phyloP scores from a whole-genome alignment of 2,113 vertebrate genomes.

The Aleadryas rufinucha region DNA sequence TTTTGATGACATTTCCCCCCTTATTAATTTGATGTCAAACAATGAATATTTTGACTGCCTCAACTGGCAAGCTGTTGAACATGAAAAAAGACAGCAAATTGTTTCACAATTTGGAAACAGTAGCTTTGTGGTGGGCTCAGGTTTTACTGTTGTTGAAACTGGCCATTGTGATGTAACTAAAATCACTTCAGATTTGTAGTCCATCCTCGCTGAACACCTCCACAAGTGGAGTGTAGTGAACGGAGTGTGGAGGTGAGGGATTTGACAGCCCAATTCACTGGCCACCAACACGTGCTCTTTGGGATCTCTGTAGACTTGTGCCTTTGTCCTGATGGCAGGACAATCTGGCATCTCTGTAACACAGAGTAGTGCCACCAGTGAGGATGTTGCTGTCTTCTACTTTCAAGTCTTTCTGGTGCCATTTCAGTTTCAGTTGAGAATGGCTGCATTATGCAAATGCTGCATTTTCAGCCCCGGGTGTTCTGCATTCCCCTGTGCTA shows the following conservation, averaged over 20 bases:
- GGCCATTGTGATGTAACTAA: neutral
- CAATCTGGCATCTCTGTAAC: neutral
- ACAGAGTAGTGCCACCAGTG: neutral
- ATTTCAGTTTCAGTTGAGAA: neutral
- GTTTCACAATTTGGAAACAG: neutral
- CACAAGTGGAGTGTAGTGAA: neutral
- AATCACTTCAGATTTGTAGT: neutral
- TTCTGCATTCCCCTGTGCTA: neutral
- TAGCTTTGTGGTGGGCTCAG: neutral
- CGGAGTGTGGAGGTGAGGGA: neutral
- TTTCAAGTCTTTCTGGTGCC: neutral
- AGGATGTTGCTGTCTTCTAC: neutral
- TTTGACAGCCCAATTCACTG: neutral
- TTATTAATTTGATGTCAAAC: neutral
- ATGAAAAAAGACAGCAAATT: neutral
- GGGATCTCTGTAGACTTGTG: neutral
- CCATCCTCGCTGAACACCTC: neutral
- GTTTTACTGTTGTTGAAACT: neutral
- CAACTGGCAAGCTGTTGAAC: neutral
- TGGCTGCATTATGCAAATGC: neutral
- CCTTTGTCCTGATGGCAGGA: neutral
- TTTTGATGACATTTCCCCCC: neutral
- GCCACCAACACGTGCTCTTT: neutral
- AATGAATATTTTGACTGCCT: neutral
- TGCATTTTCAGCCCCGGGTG: fast-evolving